Conservation (phyloP, 2,113 vertebrate species). For the Columbina picui region DNA sequence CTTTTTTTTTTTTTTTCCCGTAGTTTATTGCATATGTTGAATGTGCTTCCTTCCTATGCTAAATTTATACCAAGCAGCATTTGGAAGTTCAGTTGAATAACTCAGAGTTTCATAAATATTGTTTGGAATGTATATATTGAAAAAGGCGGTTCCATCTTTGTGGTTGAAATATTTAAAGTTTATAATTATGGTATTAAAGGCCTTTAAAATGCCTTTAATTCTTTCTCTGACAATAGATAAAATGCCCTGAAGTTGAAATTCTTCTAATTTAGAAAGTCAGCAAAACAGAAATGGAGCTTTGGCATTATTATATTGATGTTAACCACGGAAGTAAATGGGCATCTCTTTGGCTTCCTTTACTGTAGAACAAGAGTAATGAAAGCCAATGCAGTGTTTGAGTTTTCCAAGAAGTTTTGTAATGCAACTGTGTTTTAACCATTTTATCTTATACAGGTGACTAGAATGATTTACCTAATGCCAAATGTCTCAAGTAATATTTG, state of each 20-base stretch:
- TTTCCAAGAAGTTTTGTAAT: not conserved
- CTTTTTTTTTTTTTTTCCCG: not conserved
- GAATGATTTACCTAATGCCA: not conserved
- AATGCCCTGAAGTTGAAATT: not conserved
- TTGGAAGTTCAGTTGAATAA: not conserved
- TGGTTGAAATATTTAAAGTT: not conserved
- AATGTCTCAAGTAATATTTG: conserved; percentile 13
- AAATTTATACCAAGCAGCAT: not conserved
- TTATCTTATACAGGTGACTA: not conserved
- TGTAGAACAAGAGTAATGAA: not conserved
- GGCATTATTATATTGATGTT: not conserved
- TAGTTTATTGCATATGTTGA: not conserved
- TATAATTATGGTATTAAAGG: not conserved
- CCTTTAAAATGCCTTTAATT: not conserved
- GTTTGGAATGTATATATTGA: not conserved
- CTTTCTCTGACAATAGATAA: not conserved
- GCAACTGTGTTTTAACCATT: not conserved
- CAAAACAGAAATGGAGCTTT: not conserved
- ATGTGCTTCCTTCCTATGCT: not conserved
- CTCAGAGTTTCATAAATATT: not conserved
- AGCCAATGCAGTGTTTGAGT: not conserved
- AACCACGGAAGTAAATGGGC: not conserved
- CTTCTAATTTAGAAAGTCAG: not conserved
- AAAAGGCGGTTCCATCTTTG: not conserved
- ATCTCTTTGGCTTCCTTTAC: not conserved